These are phyloP conservation scores for Cetoscarus ocellatus DNA, from an alignment of 2,797 vertebrate genomes.

Conservation along the genomic window DNA sequence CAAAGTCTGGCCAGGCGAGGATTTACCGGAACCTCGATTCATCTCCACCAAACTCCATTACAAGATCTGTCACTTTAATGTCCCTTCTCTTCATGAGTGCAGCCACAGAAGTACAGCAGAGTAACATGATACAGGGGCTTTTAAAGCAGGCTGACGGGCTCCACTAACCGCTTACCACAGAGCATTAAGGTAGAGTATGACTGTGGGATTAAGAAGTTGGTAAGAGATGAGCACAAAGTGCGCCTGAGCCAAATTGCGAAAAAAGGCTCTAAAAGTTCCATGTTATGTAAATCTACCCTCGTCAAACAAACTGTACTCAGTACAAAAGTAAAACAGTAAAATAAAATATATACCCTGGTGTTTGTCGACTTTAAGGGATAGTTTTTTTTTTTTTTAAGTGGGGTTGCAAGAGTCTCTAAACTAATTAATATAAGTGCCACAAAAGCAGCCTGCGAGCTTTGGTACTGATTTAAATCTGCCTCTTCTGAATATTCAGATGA, in stretches of 20 bases:
- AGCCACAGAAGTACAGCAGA: not conserved
- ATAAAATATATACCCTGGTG: no score
- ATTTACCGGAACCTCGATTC: not conserved
- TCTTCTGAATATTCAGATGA: no score
- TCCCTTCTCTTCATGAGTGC: not conserved
- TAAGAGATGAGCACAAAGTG: not conserved
- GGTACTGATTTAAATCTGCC: no score
- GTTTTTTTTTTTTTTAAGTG: no score
- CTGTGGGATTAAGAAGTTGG: not conserved
- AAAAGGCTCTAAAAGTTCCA: accelerated
- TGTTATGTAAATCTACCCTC: accelerated
- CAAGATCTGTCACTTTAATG: constrained; percentile 11
- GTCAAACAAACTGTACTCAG: no score
- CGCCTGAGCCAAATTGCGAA: not conserved
- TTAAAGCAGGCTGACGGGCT: not conserved
- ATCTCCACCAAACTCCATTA: constrained; percentile 14
- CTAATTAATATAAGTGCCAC: no score
- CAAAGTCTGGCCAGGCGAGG: not conserved
- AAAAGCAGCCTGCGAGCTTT: no score
- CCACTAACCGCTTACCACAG: not conserved
- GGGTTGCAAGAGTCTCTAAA: no score
- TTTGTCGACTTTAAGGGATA: no score
- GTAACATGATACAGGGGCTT: not conserved
- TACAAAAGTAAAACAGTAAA: no score
- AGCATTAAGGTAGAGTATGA: not conserved